A percentile compares a stretch with the other conserved stretches of the same genome.
phyloP scores from a whole-genome alignment of 1,140 invertebrate genomes.

The Drosophila rufa region DNA sequence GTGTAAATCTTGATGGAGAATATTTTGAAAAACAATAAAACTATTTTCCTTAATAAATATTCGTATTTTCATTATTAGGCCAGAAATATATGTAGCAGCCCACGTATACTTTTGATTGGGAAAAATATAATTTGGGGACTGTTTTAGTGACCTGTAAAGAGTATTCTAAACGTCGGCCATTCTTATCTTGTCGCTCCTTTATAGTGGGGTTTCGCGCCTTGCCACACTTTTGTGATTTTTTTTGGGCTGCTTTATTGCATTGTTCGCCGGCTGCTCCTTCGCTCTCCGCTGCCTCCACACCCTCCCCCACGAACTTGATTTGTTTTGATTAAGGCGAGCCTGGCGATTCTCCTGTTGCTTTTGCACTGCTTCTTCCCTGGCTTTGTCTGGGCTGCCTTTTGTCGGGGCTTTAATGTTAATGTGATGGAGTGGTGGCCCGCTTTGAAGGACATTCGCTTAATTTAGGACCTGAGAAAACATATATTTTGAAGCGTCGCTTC shows the following conservation, averaged over 20 bases:
- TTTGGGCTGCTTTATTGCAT: background rate
- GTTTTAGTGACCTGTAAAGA: background rate
- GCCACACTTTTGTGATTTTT: slow-evolving; percentile 7
- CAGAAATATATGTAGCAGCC: no score
- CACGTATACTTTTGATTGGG: no score
- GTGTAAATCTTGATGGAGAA: no score
- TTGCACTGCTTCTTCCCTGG: slow-evolving; percentile 4
- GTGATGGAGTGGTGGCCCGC: slow-evolving; percentile 15
- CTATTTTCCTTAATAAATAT: no score
- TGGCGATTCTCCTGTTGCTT: slow-evolving; percentile 14
- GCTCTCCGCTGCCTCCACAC: background rate
- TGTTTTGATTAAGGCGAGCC: slow-evolving; percentile 22
- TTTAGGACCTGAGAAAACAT: slow-evolving; percentile 21
- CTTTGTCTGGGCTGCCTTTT: slow-evolving; percentile 10
- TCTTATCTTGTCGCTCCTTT: background rate
- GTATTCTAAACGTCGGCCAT: background rate
- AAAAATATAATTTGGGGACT: no score
- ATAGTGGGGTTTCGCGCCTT: slow-evolving; percentile 14
- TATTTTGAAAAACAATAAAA: no score
- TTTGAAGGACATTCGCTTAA: slow-evolving; percentile 23
- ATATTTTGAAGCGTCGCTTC: slow-evolving; percentile 7
- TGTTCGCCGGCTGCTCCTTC: slow-evolving; percentile 10
- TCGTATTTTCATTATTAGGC: no score
- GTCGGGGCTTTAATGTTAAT: slow-evolving; percentile 13
- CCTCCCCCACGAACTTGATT: slow-evolving; percentile 12